Conservation (phyloP, 2,888 invertebrate species). For the Orthonychiurus folsomi region DNA sequence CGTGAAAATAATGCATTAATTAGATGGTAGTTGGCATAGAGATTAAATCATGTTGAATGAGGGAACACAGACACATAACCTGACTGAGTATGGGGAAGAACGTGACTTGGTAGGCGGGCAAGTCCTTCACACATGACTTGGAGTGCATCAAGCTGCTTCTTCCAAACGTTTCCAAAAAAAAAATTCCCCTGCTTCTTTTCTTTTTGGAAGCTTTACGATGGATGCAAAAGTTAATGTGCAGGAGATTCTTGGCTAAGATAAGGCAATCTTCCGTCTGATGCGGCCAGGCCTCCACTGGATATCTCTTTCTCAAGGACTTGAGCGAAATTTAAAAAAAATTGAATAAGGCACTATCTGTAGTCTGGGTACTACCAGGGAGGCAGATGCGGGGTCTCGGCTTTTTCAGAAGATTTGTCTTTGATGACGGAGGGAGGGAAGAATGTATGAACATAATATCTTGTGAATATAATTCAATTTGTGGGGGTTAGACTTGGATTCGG, state of each 20-base stretch:
- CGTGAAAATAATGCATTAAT: not conserved
- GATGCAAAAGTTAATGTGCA: not conserved
- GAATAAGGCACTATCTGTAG: too few species aligned
- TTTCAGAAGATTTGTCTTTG: not conserved
- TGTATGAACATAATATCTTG: not conserved
- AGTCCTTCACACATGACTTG: not conserved
- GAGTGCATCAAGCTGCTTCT: not conserved
- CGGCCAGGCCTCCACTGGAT: not conserved
- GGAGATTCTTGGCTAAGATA: not conserved
- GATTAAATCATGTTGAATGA: not conserved
- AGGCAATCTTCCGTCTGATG: not conserved
- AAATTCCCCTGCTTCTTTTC: not conserved
- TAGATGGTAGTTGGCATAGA: too few species aligned
- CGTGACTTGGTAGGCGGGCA: not conserved
- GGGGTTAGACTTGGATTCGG: not conserved
- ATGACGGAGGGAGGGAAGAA: not conserved
- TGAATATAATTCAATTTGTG: not conserved
- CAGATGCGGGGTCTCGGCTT: not conserved
- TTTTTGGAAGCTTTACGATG: not conserved
- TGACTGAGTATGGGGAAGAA: not conserved
- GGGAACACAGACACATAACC: not conserved
- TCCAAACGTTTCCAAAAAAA: not conserved
- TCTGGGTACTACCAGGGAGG: too few species aligned
- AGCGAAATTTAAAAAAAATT: not conserved
- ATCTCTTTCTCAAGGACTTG: too few species aligned